phyloP scores from a whole-genome alignment of 2,113 vertebrate genomes.

The Lichenostomus cassidix region DNA sequence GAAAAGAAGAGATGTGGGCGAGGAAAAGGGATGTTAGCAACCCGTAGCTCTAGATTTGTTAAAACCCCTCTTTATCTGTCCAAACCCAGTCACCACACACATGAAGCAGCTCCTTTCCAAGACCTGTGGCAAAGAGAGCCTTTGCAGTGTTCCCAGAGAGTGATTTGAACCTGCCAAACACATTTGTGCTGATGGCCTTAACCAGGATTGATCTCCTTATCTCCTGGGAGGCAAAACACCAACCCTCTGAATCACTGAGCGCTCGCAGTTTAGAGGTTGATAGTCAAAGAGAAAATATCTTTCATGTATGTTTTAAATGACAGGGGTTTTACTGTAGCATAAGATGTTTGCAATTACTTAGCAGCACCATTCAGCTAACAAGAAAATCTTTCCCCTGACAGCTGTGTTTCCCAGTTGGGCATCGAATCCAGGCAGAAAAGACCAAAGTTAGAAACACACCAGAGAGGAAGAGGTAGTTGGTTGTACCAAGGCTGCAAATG shows the following conservation, averaged over 20 bases:
- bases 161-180: conserved; percentile 28
- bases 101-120: background rate
- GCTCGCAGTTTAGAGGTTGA: background rate
- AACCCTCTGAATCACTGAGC: background rate
- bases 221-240: background rate
- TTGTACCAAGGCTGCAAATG: background rate
- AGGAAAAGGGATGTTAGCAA: background rate
- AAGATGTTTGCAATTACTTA: conserved; percentile 28
- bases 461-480: background rate
- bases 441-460: background rate
- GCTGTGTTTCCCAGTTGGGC: background rate
- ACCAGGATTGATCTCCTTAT: conserved; percentile 44
- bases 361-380: background rate
- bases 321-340: background rate
- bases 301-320: background rate
- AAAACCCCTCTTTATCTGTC: background rate
- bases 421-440: background rate
- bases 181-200: conserved; percentile 39
- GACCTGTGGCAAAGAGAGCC: background rate
- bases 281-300: conserved; percentile 3
- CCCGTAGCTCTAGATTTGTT: background rate
- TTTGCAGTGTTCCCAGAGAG: background rate
- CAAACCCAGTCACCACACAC: background rate
- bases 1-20: background rate
- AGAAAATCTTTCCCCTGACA: conserved; percentile 13